Evolutionary conservation across 2,113 vertebrate genomes (phyloP).

Genomic region (Willisornis vidua): DNA sequence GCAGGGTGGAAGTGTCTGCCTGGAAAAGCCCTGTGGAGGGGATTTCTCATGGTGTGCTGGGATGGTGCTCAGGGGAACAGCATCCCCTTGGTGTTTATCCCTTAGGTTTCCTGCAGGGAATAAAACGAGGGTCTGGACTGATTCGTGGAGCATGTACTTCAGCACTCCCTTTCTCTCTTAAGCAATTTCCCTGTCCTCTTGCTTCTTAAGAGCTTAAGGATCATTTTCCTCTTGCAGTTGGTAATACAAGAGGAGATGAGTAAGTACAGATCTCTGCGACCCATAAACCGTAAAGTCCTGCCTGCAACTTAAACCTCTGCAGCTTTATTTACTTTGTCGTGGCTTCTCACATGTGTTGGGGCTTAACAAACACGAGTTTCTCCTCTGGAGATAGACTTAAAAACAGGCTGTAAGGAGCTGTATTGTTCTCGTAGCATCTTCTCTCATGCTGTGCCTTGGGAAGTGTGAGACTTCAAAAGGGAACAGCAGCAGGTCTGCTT

Average conservation of each 20-base stretch:
- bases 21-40: not conserved
- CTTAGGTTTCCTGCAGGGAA: not conserved
- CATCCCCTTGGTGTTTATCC: not conserved
- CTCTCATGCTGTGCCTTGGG: conserved; percentile 44
- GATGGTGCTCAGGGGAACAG: rapidly evolving
- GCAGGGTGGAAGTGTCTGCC: rapidly evolving
- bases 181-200: conserved; percentile 22
- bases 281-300: conserved; percentile 65
- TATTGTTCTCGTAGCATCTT: conserved; percentile 26
- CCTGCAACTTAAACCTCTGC: conserved; percentile 31
- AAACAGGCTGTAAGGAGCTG: conserved; percentile 37
- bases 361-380: conserved; percentile 65
- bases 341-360: conserved; percentile 62
- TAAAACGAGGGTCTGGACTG: not conserved
- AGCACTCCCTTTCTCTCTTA: not conserved
- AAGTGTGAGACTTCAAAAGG: conserved; percentile 35
- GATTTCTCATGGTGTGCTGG: not conserved
- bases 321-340: conserved; percentile 59
- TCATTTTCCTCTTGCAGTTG: conserved; percentile 43
- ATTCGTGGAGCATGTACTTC: not conserved
- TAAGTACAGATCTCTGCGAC: conserved; percentile 49
- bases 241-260: conserved; percentile 29
- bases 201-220: conserved; percentile 57
- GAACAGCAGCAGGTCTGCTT: conserved; percentile 17
- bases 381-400: conserved; percentile 50